A percentile compares a stretch with the other conserved stretches of the same genome.
These are phyloP conservation scores for Thermophis baileyi DNA, from an alignment of 2,113 vertebrate genomes.

Conservation along the genomic window DNA sequence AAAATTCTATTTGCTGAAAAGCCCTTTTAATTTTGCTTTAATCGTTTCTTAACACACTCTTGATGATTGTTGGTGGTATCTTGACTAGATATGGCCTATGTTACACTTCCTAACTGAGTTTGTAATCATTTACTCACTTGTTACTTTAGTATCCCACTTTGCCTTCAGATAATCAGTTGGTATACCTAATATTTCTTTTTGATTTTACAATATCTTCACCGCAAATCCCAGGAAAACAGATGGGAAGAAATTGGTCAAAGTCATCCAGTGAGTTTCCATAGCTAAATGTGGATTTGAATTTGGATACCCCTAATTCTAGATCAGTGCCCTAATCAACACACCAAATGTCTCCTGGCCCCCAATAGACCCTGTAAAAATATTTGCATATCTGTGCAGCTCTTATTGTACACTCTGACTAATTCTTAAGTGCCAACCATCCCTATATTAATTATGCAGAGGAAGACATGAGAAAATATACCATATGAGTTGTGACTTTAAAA, in stretches of 20 bases:
- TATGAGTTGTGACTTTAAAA: not conserved
- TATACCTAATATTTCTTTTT: not conserved
- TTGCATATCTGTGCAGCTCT: not conserved
- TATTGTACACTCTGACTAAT: not conserved
- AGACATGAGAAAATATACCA: not conserved
- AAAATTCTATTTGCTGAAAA: not conserved
- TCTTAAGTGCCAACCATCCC: not conserved
- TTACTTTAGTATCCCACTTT: not conserved
- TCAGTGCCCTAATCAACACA: not conserved
- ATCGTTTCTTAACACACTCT: not conserved
- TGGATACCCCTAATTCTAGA: not conserved
- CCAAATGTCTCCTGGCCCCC: not conserved
- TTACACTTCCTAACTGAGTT: not conserved
- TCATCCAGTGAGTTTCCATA: not conserved
- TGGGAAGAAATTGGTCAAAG: not conserved
- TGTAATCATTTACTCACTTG: not conserved
- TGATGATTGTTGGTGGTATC: not conserved
- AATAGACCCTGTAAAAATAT: not conserved
- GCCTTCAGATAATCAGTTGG: not conserved
- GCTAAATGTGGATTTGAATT: not conserved
- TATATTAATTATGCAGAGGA: not conserved
- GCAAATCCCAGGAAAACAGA: not conserved
- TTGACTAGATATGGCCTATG: not conserved
- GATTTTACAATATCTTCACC: not conserved
- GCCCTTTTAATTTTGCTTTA: not conserved